phyloP scores from a whole-genome alignment of 1,140 invertebrate species.

The Gerris buenoi region DNA sequence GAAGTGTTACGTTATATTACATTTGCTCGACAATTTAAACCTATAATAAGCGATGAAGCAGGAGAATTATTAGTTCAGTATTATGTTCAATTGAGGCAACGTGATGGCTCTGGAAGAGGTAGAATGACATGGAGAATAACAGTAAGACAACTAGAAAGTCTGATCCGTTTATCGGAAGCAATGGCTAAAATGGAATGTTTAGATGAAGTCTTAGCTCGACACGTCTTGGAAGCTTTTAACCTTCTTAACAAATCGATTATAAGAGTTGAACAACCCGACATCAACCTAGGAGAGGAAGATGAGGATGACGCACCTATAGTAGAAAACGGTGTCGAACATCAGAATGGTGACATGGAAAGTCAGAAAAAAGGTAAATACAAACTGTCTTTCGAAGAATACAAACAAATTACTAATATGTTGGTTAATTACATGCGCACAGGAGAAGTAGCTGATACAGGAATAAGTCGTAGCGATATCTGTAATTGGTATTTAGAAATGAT shows the following conservation, averaged over 20 bases:
- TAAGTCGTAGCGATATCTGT: conserved; percentile 68
- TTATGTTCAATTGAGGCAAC: conserved; percentile 72
- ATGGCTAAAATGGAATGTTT: conserved; percentile 91
- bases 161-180: conserved; percentile 90
- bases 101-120: conserved; percentile 51
- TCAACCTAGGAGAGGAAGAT: conserved; percentile 54
- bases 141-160: conserved; percentile 95
- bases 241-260: conserved; percentile 98
- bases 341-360: neutral
- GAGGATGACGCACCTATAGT: conserved; percentile 18
- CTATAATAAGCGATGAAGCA: conserved; percentile 71
- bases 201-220: conserved; percentile 65
- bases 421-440: conserved; percentile 74
- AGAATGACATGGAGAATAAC: conserved; percentile 88
- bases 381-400: conserved; percentile 90
- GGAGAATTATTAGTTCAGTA: conserved; percentile 71
- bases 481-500: conserved; percentile 91
- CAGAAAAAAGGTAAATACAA: conserved; percentile 64
- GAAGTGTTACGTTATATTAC: conserved; percentile 88
- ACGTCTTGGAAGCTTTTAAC: conserved; percentile 82
- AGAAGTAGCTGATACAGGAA: conserved; percentile 53
- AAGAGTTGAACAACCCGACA: conserved; percentile 91
- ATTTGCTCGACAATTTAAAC: conserved; percentile 93
- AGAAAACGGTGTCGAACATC: conserved; percentile 3
- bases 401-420: conserved; percentile 78